Evolutionary conservation across 2,113 vertebrate species (phyloP).

Genomic region (Urocynchramus pylzowi): DNA sequence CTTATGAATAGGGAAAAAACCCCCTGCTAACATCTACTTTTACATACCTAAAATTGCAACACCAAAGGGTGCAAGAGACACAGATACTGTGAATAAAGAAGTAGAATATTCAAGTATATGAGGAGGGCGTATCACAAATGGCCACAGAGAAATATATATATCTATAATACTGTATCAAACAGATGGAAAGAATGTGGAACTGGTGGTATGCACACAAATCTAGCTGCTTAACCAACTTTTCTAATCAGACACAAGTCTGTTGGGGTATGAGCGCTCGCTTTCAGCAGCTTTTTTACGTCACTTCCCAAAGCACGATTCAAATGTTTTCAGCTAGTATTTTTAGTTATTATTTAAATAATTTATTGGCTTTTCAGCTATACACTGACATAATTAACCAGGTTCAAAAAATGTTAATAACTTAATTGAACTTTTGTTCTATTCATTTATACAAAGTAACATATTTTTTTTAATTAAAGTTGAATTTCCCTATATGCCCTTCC

Average conservation of each 20-base stretch:
- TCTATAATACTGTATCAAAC: slow-evolving; percentile 90
- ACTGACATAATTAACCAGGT: slow-evolving; percentile 74
- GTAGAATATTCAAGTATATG: slow-evolving; percentile 89
- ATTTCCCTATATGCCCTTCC: slow-evolving; percentile 70
- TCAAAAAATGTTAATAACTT: slow-evolving; percentile 78
- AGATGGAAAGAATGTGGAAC: slow-evolving; percentile 80
- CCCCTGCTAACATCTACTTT: slow-evolving; percentile 95
- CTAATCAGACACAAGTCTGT: slow-evolving; percentile 71
- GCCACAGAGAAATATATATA: slow-evolving; percentile 88
- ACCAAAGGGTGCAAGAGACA: slow-evolving; percentile 84
- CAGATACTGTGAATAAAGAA: slow-evolving; percentile 89
- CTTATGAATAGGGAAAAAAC: slow-evolving; percentile 89
- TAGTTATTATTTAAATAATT: slow-evolving; percentile 80
- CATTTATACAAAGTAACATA: slow-evolving; percentile 78
- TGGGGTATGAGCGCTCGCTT: slow-evolving; percentile 62
- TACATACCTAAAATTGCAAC: slow-evolving; percentile 96
- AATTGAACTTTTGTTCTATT: slow-evolving; percentile 74
- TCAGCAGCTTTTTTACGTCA: slow-evolving; percentile 64
- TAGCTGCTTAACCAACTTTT: slow-evolving; percentile 76
- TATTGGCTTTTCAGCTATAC: slow-evolving; percentile 75
- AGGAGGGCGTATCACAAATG: slow-evolving; percentile 90
- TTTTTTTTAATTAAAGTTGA: slow-evolving; percentile 45
- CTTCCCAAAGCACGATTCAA: slow-evolving; percentile 63
- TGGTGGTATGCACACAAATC: slow-evolving; percentile 79
- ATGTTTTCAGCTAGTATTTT: slow-evolving; percentile 59